Base-by-base conservation (phyloP, 1,140 invertebrate genomes). In the Diplogasteroides magnus region DNA sequence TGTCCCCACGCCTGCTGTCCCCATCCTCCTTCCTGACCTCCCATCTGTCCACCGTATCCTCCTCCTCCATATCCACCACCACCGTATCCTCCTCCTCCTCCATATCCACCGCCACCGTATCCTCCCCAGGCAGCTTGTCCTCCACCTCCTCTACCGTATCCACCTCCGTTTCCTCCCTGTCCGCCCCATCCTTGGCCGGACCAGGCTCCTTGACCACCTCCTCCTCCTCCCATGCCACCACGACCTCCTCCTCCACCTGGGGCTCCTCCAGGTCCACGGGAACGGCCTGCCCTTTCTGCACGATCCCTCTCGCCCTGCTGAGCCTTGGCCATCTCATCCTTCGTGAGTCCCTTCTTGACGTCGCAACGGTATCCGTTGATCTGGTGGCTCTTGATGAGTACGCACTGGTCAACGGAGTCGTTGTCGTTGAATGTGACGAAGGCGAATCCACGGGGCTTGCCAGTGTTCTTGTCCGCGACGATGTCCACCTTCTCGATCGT, bases 371-470 rank as follows among this genome's bases (percentile, higher is more conserved):
- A 83, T 13, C 83, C 83, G 75, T 84, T 83, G 25, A 87, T 80
- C 61, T 81, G 77, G 72, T 86, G 85, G 31, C 80, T 76, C 69
- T 83, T 85, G 67, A 83, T 82, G 29, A 87, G 73, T 19, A 83
- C 91, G 79, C 94, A 90, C 87, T 96, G 95, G 79, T 96, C 93
- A 70, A 97, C 93, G 15, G 92, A 90, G 86, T 96, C 93, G 84
- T 94, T 94, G 83, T 96, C 93, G 83, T 95, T 91, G 83, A 94
- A 97, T 83, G 94, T 92, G 23, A 97, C 90, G 83, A 96, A 96
- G 13, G 90, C 93, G 84, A 96, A 96, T 15, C 93, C 93, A 61
- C 92, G 86, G 72, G 92, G 93, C 82, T 93, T 94, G 25, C 91
- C 91, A 3, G 91, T 93, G 68, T 90, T 90, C 70, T 85, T 84